Conservation (phyloP, 2,888 invertebrate genomes). For the Pheosia tremula region DNA sequence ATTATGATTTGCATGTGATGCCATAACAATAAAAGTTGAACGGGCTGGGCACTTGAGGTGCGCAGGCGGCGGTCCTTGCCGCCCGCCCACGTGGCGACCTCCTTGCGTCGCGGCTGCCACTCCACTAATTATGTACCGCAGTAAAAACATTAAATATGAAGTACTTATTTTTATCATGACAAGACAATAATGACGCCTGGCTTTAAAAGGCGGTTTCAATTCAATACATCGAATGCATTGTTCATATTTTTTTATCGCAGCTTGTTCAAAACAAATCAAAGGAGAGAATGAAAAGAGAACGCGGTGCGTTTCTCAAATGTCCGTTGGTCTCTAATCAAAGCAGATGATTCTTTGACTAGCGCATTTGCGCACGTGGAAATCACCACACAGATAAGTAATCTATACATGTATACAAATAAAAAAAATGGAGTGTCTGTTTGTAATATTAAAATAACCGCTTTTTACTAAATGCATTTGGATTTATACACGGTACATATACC, state of each 20-base stretch:
- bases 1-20: constrained; percentile 66
- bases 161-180: constrained; percentile 17
- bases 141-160: constrained; percentile 35
- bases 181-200: constrained; percentile 19
- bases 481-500: too few relatives aligned
- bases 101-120: constrained; percentile 26
- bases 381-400: background rate
- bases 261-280: too few relatives aligned
- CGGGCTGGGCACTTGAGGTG: constrained; percentile 13
- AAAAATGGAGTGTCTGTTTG: too few relatives aligned
- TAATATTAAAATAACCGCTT: too few relatives aligned
- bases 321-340: too few relatives aligned
- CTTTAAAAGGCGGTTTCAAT: constrained; percentile 23
- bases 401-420: too few relatives aligned
- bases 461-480: too few relatives aligned
- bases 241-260: background rate
- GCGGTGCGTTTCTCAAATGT: too few relatives aligned
- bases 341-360: background rate
- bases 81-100: constrained; percentile 44
- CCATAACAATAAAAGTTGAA: constrained; percentile 50
- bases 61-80: constrained; percentile 50
- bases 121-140: constrained; percentile 34
- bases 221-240: constrained; percentile 14
- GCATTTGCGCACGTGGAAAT: background rate
- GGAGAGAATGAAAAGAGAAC: too few relatives aligned